Evolutionary conservation across 2,888 invertebrate species (phyloP), one percentile per base, ranked within the genome.

Genomic region (Danaus chrysippus): DNA sequence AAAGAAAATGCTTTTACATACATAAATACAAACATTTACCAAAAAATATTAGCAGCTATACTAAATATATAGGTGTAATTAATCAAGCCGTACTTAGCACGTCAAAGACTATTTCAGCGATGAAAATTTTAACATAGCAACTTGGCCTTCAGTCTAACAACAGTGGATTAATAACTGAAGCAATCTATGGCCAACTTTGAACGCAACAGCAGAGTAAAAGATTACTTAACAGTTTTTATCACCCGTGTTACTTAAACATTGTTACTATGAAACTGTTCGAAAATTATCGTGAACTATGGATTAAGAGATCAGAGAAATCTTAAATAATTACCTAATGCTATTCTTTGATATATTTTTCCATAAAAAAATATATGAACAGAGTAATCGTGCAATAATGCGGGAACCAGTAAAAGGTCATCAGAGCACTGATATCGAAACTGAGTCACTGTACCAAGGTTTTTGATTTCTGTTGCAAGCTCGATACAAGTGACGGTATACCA

Each of bases 391-490:
- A 82, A 79, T 79, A 80, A 77, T 80, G 77, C 79, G 73, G 75
- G 72, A 76, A 79, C 78, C 78, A 77, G 83, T 79, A 83, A 88
- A 88, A 88, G 86, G 86, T 89, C 87, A 89, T 84, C 83, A 85
- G 83, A 85, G 83, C 83, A 83, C 75, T 79, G 77, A 78, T 86
- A 89, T 86, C 84, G 84, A 83, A 88, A 87, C 85, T 86, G 86
- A 90, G 89, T 89, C 87, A 88, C 83, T 87, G 78, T 86, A 84
- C 78, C 89, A 89, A 88, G 89, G 89, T 76, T 83, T 72, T 64
- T 64, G 75, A 81, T 87, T 89, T 87, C 85, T 86, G 84, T 69
- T 71, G 74, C 71, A 70, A 68, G 71, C 66, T 70, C 65, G 67
- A 68, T 62, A 61, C 70, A 67, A 71, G 74, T 58, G 68, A 67